A percentile compares a stretch with the other conserved stretches of the same genome.
These are phyloP conservation scores for Oryctes rhinoceros DNA, from an alignment of 1,140 invertebrate species.

Conservation along the genomic window DNA sequence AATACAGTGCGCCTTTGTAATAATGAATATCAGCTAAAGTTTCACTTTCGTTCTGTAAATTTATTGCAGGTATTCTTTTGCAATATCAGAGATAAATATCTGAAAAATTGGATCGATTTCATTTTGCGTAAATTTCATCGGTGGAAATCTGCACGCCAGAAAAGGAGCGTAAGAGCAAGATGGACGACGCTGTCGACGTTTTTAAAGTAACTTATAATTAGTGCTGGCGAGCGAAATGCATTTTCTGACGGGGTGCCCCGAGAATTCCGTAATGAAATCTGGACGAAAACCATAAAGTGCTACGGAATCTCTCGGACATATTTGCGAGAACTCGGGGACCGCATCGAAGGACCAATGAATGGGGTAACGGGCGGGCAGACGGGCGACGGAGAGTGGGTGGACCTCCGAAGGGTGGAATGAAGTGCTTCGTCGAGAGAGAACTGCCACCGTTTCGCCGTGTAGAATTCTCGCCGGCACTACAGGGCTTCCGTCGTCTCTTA, in stretches of 20 bases:
- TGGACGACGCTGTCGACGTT: conserved; percentile 23
- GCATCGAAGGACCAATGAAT: conserved; percentile 32
- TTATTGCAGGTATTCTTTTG: too few relatives aligned
- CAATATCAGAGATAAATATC: too few relatives aligned
- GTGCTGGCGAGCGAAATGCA: conserved; percentile 48
- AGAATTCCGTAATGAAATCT: conserved; percentile 53
- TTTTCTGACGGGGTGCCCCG: conserved; percentile 42
- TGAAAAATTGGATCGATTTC: background rate
- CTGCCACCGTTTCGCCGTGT: conserved; percentile 13
- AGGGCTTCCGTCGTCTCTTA: conserved; percentile 51
- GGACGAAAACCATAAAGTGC: conserved; percentile 55
- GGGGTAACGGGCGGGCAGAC: background rate
- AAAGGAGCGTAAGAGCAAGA: background rate
- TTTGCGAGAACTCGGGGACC: conserved; percentile 51
- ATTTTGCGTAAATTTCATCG: background rate
- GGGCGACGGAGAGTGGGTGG: background rate
- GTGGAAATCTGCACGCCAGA: background rate
- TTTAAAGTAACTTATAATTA: conserved; percentile 45
- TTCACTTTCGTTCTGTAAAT: too few relatives aligned
- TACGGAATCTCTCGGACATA: conserved; percentile 56
- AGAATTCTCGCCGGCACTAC: background rate
- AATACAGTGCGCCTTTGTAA: too few relatives aligned
- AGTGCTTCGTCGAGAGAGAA: conserved; percentile 19
- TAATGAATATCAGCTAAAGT: too few relatives aligned
- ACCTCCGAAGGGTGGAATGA: conserved; percentile 8